Base-by-base conservation (phyloP, 2,113 vertebrate species). In the Falco punctatus region DNA sequence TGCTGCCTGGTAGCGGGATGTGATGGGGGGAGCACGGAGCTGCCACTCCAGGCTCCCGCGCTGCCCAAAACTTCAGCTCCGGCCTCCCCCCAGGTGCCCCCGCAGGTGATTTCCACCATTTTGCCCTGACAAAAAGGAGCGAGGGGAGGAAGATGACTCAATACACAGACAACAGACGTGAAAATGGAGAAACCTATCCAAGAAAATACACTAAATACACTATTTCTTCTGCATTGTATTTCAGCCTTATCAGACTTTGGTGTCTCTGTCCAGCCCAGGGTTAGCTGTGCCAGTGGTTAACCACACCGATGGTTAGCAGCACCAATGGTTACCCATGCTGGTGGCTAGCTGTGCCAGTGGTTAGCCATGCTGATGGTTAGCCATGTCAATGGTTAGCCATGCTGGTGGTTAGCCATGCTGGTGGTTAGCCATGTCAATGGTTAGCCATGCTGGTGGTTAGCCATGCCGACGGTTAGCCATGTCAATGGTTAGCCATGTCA, bases 31-130 rank as follows among this genome's bases (percentile, higher is more conserved):
- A 62, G 30, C 42, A 64, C 0, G 3, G 42, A 22, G 32, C 58
- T 69, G 70, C 51, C 5, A 1, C 74, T 42, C 70, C 9, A 2
- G 28, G 38, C 72, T 57, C 74, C 67, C 0, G 0, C 1, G 0
- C 38, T 64, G 51, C 62, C 81, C 16, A 1, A 88, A 94, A 35
- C 35, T 55, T 85, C 74, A 55, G 1, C 28, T 64, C 44, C 8
- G 5, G 15, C 15, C 1, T 78, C 20, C n/a, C 13, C 54, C 4
- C 75, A 94, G 95, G 80, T 77, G 9, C 8, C 40, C 32, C 38
- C 5, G 0, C 0, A 3, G 79, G 52, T 0, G 0, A 21, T 26
- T 79, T 57, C 71, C 54, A 26, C 42, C 1, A 1, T 32, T n/a
- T 3, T 3, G 2, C 40, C 78, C 18, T 0, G 9, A 81, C 35